Conservation (phyloP, 1,140 invertebrate species). For the Samia ricini region DNA sequence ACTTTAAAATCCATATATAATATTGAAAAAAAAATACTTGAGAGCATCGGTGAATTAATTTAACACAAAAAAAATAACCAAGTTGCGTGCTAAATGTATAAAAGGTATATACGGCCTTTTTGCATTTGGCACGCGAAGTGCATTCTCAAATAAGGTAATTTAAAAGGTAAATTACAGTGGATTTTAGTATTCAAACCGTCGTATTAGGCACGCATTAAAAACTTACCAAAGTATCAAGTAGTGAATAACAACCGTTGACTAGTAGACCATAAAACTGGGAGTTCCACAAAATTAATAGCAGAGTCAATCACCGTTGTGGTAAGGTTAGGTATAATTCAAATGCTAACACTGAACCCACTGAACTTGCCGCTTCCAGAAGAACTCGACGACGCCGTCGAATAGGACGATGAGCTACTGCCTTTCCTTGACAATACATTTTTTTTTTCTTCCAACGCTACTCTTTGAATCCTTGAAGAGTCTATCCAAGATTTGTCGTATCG, state of each 20-base stretch:
- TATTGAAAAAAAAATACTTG: no score
- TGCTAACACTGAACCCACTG: conserved; percentile 16
- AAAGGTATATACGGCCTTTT: no score
- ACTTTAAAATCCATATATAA: no score
- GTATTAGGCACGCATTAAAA: not conserved
- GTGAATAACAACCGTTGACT: conserved; percentile 21
- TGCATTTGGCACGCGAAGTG: no score
- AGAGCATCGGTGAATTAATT: no score
- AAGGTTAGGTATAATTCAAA: conserved; percentile 12
- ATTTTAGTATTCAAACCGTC: not conserved
- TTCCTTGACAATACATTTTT: conserved; percentile 61
- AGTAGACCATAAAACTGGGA: conserved; percentile 14
- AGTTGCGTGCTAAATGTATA: no score
- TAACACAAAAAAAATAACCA: no score
- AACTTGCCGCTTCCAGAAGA: conserved; percentile 29
- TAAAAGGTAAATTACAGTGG: no score
- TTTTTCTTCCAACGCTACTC: conserved; percentile 35
- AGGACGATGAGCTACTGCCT: conserved; percentile 55
- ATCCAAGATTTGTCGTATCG: conserved; percentile 83
- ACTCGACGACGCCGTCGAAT: conserved; percentile 22
- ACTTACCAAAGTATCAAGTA: conserved; percentile 22
- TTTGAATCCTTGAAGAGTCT: conserved; percentile 74
- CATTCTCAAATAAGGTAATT: no score
- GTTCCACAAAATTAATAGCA: conserved; percentile 17
- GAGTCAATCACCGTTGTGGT: conserved; percentile 9